Conservation (phyloP, 2,113 vertebrate species). For the Spheniscus mendiculus region DNA sequence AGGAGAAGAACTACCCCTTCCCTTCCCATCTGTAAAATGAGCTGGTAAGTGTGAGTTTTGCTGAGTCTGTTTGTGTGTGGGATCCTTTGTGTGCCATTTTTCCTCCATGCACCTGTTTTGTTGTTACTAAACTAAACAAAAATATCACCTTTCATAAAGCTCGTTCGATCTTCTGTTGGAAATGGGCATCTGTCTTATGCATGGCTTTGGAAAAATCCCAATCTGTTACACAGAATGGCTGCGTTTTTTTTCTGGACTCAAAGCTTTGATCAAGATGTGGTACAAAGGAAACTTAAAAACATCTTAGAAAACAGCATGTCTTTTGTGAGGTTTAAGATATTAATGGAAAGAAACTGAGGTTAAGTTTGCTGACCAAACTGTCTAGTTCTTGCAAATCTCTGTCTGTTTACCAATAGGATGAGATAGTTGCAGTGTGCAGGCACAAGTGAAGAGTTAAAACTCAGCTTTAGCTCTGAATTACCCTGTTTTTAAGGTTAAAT, state of each 20-base stretch:
- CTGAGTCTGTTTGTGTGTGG: neutral
- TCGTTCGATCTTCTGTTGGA: neutral
- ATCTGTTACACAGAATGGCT: neutral
- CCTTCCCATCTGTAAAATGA: neutral
- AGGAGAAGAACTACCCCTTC: neutral
- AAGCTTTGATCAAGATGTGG: neutral
- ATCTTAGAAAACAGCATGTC: neutral
- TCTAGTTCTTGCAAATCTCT: neutral
- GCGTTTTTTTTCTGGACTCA: neutral
- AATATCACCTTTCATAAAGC: neutral
- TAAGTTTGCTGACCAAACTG: constrained; percentile 9
- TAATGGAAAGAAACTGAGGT: neutral
- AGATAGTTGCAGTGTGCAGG: neutral
- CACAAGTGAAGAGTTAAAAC: constrained; percentile 2
- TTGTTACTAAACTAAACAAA: neutral
- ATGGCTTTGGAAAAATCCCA: neutral
- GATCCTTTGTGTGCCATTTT: neutral
- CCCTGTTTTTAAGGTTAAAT: neutral
- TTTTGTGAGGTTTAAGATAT: neutral
- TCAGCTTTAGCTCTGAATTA: neutral
- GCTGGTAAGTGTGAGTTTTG: neutral
- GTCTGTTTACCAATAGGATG: neutral
- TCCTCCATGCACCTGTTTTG: neutral
- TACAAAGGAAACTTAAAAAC: neutral
- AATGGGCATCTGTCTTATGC: neutral